Evolutionary conservation across 2,113 vertebrate species (phyloP).

Genomic region (Turdus rufiventris): DNA sequence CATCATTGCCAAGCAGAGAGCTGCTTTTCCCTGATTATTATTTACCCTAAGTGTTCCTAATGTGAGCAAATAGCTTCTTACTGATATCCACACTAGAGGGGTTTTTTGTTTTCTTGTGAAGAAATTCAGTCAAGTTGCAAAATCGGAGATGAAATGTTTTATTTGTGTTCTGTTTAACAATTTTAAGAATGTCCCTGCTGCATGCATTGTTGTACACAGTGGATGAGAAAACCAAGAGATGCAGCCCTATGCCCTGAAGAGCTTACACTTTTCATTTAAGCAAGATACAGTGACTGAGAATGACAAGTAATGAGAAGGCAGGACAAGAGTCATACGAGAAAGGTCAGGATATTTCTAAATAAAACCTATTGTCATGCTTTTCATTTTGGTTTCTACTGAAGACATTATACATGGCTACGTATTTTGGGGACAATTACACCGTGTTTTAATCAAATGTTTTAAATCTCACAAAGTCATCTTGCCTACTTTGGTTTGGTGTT

Average conservation of each 20-base stretch:
- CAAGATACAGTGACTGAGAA: constrained; percentile 55
- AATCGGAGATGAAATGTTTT: background rate
- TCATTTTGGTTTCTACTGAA: background rate
- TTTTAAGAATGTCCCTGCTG: background rate
- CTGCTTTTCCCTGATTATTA: background rate
- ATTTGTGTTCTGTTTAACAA: background rate
- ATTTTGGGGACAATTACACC: background rate
- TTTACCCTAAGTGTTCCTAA: background rate
- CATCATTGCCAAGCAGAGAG: background rate
- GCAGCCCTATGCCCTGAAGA: constrained; percentile 43
- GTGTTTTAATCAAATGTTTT: background rate
- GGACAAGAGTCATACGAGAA: constrained; percentile 33
- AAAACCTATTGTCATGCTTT: constrained; percentile 44
- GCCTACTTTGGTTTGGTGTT: background rate
- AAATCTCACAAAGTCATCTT: background rate
- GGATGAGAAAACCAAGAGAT: background rate
- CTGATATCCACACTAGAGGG: background rate
- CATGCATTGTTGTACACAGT: background rate
- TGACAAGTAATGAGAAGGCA: constrained; percentile 53
- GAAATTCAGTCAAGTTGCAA: background rate
- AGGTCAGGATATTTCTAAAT: constrained; percentile 51
- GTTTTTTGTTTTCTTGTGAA: background rate
- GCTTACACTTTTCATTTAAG: constrained; percentile 48
- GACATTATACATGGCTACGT: background rate
- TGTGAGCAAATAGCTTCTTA: background rate